A percentile compares a stretch with the other conserved stretches of the same genome.
Conservation (phyloP, 2,113 vertebrate genomes). For the Sprattus sprattus region DNA sequence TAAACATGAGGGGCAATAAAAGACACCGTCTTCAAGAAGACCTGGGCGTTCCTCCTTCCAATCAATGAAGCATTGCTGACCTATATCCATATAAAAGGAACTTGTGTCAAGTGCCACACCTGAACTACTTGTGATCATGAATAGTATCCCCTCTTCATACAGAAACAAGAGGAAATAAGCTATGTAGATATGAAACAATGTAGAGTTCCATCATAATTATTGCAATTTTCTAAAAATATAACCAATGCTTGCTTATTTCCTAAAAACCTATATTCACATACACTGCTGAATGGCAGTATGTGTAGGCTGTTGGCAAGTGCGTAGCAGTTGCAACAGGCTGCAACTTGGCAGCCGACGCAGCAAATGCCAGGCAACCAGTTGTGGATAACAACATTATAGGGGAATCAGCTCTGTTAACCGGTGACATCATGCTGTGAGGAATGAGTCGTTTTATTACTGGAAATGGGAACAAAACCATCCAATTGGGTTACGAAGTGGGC, state of each 20-base stretch:
- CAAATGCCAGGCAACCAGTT: neutral
- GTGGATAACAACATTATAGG: neutral
- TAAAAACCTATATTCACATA: neutral
- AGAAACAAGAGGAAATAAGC: neutral
- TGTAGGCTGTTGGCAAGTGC: neutral
- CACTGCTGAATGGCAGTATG: neutral
- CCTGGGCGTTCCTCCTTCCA: too few species aligned
- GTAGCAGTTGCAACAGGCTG: neutral
- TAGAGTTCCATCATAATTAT: neutral
- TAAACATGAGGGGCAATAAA: neutral
- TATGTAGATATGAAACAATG: neutral
- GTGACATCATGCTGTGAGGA: neutral
- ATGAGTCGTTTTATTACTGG: constrained; percentile 4
- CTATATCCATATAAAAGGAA: neutral
- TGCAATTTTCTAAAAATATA: too few species aligned
- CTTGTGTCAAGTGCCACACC: neutral
- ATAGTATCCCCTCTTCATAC: too few species aligned
- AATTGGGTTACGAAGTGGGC: neutral
- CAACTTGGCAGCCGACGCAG: neutral
- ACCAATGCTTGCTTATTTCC: neutral
- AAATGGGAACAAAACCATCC: neutral
- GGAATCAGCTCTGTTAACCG: neutral
- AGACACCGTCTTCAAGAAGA: neutral
- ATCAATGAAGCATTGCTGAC: too few species aligned
- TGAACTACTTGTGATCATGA: neutral